A percentile compares a stretch with the other conserved stretches of the same genome.
phyloP scores from a whole-genome alignment of 1,140 invertebrate genomes.

The Chlorops oryzae region DNA sequence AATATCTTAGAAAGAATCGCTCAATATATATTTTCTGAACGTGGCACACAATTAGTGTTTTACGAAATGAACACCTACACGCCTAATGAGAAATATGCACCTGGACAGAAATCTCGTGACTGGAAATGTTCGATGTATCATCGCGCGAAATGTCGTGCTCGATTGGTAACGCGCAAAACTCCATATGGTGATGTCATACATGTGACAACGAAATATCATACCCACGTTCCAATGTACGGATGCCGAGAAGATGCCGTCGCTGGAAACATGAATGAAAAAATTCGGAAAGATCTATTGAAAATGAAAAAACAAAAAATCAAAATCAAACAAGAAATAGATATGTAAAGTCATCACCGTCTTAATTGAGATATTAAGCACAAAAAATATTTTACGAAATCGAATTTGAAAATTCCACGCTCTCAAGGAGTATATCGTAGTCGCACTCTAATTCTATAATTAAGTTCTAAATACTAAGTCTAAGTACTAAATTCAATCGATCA shows the following conservation, averaged over 20 bases:
- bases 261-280: too few species aligned
- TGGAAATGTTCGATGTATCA: constrained; percentile 48
- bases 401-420: too few species aligned
- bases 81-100: constrained; percentile 38
- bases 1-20: neutral
- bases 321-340: neutral
- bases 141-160: constrained; percentile 40
- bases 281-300: neutral
- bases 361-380: too few species aligned
- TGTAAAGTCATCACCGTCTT: too few species aligned
- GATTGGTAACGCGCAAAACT: constrained; percentile 29
- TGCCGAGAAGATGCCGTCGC: too few species aligned
- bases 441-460: too few species aligned
- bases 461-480: too few species aligned
- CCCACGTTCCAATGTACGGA: constrained; percentile 22
- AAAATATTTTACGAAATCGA: too few species aligned
- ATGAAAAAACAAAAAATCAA: constrained; percentile 4
- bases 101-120: constrained; percentile 32
- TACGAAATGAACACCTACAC: constrained; percentile 42
- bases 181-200: constrained; percentile 30
- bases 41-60: constrained; percentile 40
- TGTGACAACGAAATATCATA: constrained; percentile 29
- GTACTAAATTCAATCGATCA: too few species aligned
- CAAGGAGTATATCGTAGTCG: too few species aligned
- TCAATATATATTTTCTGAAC: constrained; percentile 33